A percentile compares a stretch with the other conserved stretches of the same genome.
Evolutionary conservation across 1,140 invertebrate species (phyloP).

Genomic region (Chironomus tepperi): DNA sequence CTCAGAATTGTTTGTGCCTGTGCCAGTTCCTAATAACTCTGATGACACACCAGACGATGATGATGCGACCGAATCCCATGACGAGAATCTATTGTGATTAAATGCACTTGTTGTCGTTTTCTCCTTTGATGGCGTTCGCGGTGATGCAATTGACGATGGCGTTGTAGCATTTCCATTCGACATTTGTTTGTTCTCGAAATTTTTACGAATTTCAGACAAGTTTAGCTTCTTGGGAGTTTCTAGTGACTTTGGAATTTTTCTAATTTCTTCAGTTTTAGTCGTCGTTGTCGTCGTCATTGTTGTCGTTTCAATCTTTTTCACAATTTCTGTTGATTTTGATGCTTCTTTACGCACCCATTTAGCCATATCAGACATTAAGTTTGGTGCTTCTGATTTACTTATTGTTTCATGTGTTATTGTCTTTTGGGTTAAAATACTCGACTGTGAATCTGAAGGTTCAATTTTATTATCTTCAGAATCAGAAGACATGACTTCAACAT

Average conservation of each 20-base stretch:
- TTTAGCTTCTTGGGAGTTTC: neutral
- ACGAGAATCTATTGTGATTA: constrained; percentile 38
- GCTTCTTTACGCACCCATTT: constrained; percentile 30
- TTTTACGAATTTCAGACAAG: constrained; percentile 35
- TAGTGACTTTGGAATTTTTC: neutral
- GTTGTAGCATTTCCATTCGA: too few species aligned
- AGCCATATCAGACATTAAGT: constrained; percentile 27
- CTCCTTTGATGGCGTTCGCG: constrained; percentile 3
- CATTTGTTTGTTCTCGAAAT: constrained; percentile 31
- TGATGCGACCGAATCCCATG: constrained; percentile 36
- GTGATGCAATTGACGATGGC: neutral
- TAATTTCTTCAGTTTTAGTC: neutral
- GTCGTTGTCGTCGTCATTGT: neutral
- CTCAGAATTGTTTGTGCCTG: constrained; percentile 28
- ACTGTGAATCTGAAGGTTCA: constrained; percentile 26
- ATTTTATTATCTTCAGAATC: constrained; percentile 35
- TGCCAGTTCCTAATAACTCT: constrained; percentile 32
- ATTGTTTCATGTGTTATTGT: neutral
- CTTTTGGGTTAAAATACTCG: neutral
- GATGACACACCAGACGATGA: constrained; percentile 39
- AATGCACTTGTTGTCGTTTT: constrained; percentile 1
- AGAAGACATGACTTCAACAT: constrained; percentile 37
- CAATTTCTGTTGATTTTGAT: constrained; percentile 26
- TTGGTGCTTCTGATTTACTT: neutral
- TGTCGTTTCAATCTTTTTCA: neutral